Conservation (phyloP, 2,888 invertebrate species). For the Apamea anceps region DNA sequence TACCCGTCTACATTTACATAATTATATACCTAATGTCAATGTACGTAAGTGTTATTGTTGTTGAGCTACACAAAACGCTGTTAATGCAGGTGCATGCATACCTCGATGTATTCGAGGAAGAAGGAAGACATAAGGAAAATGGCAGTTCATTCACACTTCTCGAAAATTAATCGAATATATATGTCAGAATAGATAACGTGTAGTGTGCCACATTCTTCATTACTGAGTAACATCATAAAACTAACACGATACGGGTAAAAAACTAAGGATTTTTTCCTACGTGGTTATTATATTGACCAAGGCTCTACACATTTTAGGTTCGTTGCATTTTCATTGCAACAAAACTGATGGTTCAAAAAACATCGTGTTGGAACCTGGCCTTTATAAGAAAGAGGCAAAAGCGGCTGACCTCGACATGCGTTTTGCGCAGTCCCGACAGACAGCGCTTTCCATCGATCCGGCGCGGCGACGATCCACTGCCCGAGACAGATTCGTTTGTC, state of each 20-base stretch:
- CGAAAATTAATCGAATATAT: slow-evolving; percentile 33
- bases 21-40: not conserved
- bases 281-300: not conserved
- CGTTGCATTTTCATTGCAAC: slow-evolving; percentile 2
- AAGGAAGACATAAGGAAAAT: slow-evolving; percentile 49
- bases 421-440: slow-evolving; percentile 50
- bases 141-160: slow-evolving; percentile 42
- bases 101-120: slow-evolving; percentile 32
- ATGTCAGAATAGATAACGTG: slow-evolving; percentile 11
- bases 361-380: slow-evolving; percentile 26
- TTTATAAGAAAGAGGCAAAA: slow-evolving; percentile 63
- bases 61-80: not conserved
- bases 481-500: slow-evolving; percentile 30
- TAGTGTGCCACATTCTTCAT: not conserved
- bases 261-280: not conserved
- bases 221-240: not conserved
- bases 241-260: not conserved
- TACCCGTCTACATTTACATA: not conserved
- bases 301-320: not conserved
- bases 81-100: not conserved
- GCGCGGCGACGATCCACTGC: slow-evolving; percentile 11
- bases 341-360: slow-evolving; percentile 8
- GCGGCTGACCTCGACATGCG: slow-evolving; percentile 65
- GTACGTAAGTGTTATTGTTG: not conserved
- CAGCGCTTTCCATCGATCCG: slow-evolving; percentile 61